phyloP scores from a whole-genome alignment of 1,140 invertebrate genomes.

The Drosophila elegans region DNA sequence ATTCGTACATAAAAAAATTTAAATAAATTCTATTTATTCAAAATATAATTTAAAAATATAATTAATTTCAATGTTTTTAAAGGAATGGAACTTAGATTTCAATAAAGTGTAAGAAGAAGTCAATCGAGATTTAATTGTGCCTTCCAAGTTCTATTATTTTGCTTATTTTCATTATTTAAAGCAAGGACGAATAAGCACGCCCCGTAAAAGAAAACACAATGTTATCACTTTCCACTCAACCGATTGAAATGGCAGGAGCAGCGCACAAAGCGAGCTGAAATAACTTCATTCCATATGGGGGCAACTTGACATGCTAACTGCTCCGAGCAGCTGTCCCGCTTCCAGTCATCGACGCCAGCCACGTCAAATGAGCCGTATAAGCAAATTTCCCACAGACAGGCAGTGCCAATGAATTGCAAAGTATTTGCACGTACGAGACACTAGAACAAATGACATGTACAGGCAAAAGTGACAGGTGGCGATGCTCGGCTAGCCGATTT shows the following conservation, averaged over 20 bases:
- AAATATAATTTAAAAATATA: too few relatives aligned
- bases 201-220: neutral
- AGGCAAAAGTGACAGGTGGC: slow-evolving; percentile 34
- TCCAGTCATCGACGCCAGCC: slow-evolving; percentile 33
- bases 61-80: too few relatives aligned
- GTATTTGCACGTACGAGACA: slow-evolving; percentile 60
- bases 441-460: slow-evolving; percentile 48
- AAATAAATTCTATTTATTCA: too few relatives aligned
- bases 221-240: neutral
- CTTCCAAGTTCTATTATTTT: too few relatives aligned
- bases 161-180: neutral
- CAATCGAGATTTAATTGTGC: too few relatives aligned
- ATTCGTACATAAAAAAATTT: too few relatives aligned
- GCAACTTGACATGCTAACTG: slow-evolving; percentile 42
- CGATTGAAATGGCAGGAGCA: slow-evolving; percentile 13
- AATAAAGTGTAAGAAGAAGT: too few relatives aligned
- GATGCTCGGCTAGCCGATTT: slow-evolving; percentile 19
- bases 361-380: slow-evolving; percentile 60
- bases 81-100: too few relatives aligned
- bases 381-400: slow-evolving; percentile 54
- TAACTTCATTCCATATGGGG: slow-evolving; percentile 21
- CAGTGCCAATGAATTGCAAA: slow-evolving; percentile 60
- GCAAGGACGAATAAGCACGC: neutral
- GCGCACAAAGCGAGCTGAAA: slow-evolving; percentile 22
- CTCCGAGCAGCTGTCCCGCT: slow-evolving; percentile 38